A percentile compares a stretch with the other conserved stretches of the same genome.
Evolutionary conservation across 64 coral and sea anemone genomes (phyloP).

Genomic region (Pachyseris speciosa): DNA sequence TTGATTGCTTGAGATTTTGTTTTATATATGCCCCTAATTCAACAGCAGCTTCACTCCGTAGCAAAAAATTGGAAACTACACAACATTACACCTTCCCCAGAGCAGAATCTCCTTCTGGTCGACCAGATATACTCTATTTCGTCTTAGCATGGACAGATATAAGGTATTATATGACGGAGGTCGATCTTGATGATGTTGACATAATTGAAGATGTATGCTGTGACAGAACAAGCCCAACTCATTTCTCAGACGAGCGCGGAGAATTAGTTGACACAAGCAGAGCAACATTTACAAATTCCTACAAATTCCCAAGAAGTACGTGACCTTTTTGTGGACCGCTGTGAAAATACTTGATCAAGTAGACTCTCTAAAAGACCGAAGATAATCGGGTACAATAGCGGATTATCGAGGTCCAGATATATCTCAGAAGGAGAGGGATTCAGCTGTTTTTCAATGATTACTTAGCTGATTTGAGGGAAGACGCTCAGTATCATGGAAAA

Average conservation of each 20-base stretch:
- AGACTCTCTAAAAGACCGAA: background rate
- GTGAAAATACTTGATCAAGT: background rate
- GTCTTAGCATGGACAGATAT: too few species aligned
- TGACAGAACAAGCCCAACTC: too few species aligned
- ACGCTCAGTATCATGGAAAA: background rate
- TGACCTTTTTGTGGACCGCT: background rate
- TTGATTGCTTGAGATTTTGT: conserved; percentile 34
- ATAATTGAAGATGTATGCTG: background rate
- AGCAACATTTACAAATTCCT: background rate
- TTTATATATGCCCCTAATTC: too few species aligned
- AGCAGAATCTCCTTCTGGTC: too few species aligned
- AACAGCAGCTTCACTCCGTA: too few species aligned
- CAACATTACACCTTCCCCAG: too few species aligned
- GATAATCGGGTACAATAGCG: background rate
- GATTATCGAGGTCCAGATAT: background rate
- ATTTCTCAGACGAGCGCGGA: too few species aligned
- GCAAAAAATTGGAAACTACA: too few species aligned
- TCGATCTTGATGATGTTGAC: conserved; percentile 23
- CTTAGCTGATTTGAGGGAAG: background rate
- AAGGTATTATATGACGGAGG: background rate
- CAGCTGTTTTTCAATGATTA: background rate
- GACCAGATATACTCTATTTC: too few species aligned
- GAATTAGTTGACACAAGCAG: background rate
- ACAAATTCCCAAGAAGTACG: background rate
- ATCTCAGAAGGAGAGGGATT: background rate